phyloP scores from a whole-genome alignment of 2,113 vertebrate genomes.

The Synodontis membranacea region DNA sequence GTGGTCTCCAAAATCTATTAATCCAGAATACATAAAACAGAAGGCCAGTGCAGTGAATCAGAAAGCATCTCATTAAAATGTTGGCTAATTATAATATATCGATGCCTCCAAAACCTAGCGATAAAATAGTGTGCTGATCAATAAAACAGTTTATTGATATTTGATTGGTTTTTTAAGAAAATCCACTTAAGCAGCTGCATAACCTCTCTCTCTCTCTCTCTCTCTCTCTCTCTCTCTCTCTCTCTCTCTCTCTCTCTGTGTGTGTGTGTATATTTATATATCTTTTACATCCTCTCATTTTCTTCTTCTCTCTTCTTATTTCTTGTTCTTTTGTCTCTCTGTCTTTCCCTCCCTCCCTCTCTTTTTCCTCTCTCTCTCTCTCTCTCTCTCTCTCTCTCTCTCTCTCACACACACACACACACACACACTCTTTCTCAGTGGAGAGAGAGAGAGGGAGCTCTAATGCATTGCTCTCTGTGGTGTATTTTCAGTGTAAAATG shows the following conservation, averaged over 20 bases:
- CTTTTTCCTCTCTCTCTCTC: not conserved
- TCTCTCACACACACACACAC: not conserved
- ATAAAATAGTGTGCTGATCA: no score
- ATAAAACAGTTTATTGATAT: no score
- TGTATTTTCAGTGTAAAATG: conserved; percentile 35
- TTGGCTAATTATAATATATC: no score
- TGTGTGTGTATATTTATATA: no score
- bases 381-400: not conserved
- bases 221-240: not conserved
- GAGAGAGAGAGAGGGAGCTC: not conserved
- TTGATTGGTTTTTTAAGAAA: no score
- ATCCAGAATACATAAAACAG: no score
- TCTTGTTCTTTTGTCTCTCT: not conserved
- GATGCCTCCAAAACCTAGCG: no score
- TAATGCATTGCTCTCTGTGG: conserved; percentile 24
- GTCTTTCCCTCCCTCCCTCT: not conserved
- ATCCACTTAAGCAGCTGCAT: no score
- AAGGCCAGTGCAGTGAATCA: no score
- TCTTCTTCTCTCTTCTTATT: not conserved
- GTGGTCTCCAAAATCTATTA: no score
- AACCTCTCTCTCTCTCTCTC: not conserved
- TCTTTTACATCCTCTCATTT: not conserved
- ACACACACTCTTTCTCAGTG: no score
- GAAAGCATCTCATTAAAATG: no score
- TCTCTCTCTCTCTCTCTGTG: not conserved